Evolutionary conservation across 2,797 vertebrate genomes (phyloP).

Genomic region (Anabas testudineus): DNA sequence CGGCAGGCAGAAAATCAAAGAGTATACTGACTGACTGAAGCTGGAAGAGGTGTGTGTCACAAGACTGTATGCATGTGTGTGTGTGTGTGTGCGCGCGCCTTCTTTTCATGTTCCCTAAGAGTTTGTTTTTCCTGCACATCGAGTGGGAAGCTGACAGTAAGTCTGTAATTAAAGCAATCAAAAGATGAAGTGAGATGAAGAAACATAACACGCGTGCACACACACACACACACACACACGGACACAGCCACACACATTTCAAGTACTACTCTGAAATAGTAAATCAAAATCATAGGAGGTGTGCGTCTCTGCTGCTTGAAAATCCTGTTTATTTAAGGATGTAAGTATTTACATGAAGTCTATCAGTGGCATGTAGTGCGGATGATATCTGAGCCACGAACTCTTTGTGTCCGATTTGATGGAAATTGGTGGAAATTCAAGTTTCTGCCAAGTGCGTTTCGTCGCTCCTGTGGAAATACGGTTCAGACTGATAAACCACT

Average conservation of each 20-base stretch:
- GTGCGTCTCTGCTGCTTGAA: conserved; percentile 2
- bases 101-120: conserved; percentile 79
- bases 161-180: conserved; percentile 88
- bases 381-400: conserved; percentile 25
- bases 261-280: neutral
- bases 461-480: conserved; percentile 46
- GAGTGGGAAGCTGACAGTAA: conserved; percentile 79
- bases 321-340: conserved; percentile 13
- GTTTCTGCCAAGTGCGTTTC: conserved; percentile 45
- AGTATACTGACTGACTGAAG: conserved; percentile 68
- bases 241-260: conserved; percentile 17
- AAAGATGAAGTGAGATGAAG: conserved; percentile 78
- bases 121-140: conserved; percentile 77
- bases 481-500: conserved; percentile 33
- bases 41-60: conserved; percentile 68
- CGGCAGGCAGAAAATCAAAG: conserved; percentile 81
- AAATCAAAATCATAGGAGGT: conserved; percentile 2
- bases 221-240: conserved; percentile 2
- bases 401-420: conserved; percentile 35
- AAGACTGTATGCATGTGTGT: conserved; percentile 25
- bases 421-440: conserved; percentile 33
- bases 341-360: neutral
- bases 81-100: conserved; percentile 41
- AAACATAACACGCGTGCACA: conserved; percentile 42
- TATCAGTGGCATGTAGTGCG: neutral